Base-by-base conservation (phyloP, 2,113 vertebrate genomes). In the Pitta sordida region DNA sequence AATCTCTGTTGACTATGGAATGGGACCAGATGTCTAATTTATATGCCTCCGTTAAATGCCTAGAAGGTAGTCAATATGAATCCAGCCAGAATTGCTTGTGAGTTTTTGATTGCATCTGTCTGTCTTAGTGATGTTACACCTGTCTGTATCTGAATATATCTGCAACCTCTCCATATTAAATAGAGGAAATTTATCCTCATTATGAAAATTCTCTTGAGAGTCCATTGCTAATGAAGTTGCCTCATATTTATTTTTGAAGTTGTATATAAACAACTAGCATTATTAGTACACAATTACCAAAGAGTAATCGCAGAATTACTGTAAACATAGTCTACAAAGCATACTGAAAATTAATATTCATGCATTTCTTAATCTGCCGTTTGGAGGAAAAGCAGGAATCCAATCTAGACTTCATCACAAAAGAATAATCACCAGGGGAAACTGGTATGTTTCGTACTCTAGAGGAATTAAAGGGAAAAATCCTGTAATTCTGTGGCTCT, bases 291-390 rank as follows among this genome's bases (percentile, higher is more conserved):
- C 94, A 97, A 96, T 97, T 97, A 95, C 95, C 90, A 91, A 83
- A 91, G 85, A 95, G 88, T 96, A 97, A 98, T 98, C 97, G 97
- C 85, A 94, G 93, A 95, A 97, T 98, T 96, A 94, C 92, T 88
- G 88, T 97, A 97, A 98, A 98, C 96, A 95, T 48, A 92, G 80
- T 91, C 96, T 88, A 94, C 58, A 97, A 94, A 97, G 96, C 93
- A 95, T 93, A 75, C 87, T 96, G 86, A 89, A 97, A 97, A 96
- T 98, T 96, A 98, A 97, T 97, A 97, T 97, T 97, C 94, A 97
- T 96, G 91, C 91, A 91, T 96, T 95, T 79, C 62, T 94, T 68
- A 95, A 93, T 94, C 70, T 75, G 60, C 55, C 59, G 90, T 96
- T 97, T 95, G 83, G 63, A 95, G 82, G 23, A 96, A 97, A 94